These are phyloP conservation scores for Ramphastos sulfuratus DNA, from an alignment of 2,113 vertebrate species.

Conservation along the genomic window DNA sequence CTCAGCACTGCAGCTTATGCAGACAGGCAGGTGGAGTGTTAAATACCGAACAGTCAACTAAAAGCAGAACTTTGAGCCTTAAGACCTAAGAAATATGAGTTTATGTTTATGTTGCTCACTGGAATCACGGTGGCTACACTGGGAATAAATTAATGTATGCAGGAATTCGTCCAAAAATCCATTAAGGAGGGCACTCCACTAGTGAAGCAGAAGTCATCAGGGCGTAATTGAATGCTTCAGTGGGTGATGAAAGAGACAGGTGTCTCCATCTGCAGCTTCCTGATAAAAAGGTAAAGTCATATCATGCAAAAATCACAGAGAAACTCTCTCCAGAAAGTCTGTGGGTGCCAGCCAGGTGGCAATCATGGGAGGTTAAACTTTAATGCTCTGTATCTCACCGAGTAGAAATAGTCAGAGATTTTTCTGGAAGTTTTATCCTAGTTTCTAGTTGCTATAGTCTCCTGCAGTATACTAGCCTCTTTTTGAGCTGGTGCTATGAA, in stretches of 20 bases:
- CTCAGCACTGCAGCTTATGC: not conserved
- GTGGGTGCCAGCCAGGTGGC: not conserved
- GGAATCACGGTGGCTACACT: not conserved
- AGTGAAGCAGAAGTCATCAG: not conserved
- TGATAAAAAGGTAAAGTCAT: not conserved
- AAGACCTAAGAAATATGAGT: not conserved
- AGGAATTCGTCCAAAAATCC: not conserved
- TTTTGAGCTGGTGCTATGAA: not conserved
- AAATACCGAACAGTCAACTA: not conserved
- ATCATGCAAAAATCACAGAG: not conserved
- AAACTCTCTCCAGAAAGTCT: not conserved
- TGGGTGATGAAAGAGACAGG: not conserved
- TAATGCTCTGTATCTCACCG: not conserved
- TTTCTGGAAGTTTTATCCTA: not conserved
- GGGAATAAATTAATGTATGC: not conserved
- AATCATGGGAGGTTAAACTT: not conserved
- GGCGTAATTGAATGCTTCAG: not conserved
- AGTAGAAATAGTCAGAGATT: not conserved
- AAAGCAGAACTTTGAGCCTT: not conserved
- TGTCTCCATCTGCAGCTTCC: not conserved
- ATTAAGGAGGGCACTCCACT: not conserved
- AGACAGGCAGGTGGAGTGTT: not conserved
- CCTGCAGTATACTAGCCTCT: rapidly evolving
- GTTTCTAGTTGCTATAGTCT: not conserved
- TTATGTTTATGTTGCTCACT: not conserved